phyloP scores from a whole-genome alignment of 2,113 vertebrate genomes.

The Carassius auratus region DNA sequence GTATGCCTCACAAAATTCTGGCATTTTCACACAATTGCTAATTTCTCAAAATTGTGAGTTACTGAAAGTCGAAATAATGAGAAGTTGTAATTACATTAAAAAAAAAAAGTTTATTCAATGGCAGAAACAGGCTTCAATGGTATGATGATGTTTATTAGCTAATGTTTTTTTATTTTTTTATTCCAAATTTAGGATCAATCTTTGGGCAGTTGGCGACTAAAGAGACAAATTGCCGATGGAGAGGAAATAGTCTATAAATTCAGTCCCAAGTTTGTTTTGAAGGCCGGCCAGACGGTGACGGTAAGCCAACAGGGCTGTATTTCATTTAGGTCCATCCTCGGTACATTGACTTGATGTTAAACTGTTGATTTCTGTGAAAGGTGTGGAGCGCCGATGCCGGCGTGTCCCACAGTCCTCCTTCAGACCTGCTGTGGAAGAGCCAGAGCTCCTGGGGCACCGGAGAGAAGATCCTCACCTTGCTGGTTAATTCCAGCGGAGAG shows the following conservation, averaged over 20 bases:
- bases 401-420: slow-evolving; percentile 85
- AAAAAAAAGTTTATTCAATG: no score
- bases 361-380: slow-evolving; percentile 65
- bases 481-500: slow-evolving; percentile 87
- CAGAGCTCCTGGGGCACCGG: slow-evolving; percentile 91
- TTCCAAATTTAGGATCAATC: slow-evolving; percentile 85
- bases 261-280: slow-evolving; percentile 93
- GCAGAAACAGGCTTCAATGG: no score
- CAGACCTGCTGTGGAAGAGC: slow-evolving; percentile 91
- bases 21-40: no score
- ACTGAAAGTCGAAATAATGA: no score
- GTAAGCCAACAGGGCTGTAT: slow-evolving; percentile 68
- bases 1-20: no score
- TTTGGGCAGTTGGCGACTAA: slow-evolving; percentile 93
- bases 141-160: no score
- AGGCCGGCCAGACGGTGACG: slow-evolving; percentile 90
- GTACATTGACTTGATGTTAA: background rate
- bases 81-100: no score
- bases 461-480: slow-evolving; percentile 77
- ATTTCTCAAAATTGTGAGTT: no score
- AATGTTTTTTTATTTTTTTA: no score
- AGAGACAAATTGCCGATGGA: slow-evolving; percentile 82
- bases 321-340: background rate
- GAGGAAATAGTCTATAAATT: slow-evolving; percentile 92
- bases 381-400: slow-evolving; percentile 92